Evolutionary conservation across 2,888 invertebrate species (phyloP).

Genomic region (Nasonia oneida): DNA sequence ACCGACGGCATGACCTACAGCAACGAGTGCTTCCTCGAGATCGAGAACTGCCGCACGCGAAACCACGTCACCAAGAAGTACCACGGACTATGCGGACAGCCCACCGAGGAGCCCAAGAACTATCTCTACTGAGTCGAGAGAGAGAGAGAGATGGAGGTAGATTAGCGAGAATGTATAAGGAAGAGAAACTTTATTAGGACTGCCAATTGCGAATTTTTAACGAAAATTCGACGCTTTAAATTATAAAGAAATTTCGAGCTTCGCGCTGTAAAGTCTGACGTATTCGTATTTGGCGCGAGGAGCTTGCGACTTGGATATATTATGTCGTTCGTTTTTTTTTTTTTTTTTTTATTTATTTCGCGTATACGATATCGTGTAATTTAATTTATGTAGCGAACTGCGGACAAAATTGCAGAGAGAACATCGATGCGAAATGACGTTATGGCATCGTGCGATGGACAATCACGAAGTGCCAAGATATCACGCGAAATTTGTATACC

Average conservation of each 20-base stretch:
- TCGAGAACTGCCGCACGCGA: constrained; percentile 93
- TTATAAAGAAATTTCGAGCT: neutral
- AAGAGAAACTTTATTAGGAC: neutral
- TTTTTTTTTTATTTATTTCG: constrained; percentile 51
- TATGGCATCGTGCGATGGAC: constrained; percentile 62
- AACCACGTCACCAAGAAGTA: constrained; percentile 88
- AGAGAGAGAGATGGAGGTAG: neutral
- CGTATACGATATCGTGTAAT: constrained; percentile 30
- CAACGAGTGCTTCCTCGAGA: constrained; percentile 94
- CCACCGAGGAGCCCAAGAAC: constrained; percentile 91
- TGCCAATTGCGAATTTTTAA: neutral
- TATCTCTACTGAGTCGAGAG: constrained; percentile 86
- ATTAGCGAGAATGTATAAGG: neutral
- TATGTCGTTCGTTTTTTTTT: constrained; percentile 19
- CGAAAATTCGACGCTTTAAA: neutral
- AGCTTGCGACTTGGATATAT: constrained; percentile 5
- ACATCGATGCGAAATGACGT: constrained; percentile 44
- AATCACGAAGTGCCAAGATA: constrained; percentile 69
- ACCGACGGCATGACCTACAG: constrained; percentile 95
- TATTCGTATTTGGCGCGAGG: neutral
- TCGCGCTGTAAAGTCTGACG: neutral
- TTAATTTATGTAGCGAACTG: constrained; percentile 37
- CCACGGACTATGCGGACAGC: constrained; percentile 92
- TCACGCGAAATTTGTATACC: constrained; percentile 49
- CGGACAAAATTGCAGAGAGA: neutral